These are phyloP conservation scores for Sebastes fasciatus DNA, from an alignment of 2,113 vertebrate species.

Conservation along the genomic window DNA sequence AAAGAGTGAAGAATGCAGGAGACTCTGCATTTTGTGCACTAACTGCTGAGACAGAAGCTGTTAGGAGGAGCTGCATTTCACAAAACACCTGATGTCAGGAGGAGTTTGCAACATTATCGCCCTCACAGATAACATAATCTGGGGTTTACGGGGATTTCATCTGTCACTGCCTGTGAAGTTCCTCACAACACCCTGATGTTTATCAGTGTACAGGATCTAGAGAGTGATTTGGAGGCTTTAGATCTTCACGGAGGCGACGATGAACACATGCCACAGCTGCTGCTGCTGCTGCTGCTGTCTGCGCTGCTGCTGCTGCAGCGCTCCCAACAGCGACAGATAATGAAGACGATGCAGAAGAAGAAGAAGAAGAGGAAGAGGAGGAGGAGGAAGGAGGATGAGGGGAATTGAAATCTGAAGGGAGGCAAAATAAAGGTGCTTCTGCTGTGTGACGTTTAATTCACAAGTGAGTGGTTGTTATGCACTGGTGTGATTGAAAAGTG, in stretches of 20 bases:
- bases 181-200: slow-evolving; percentile 34
- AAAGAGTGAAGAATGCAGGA: slow-evolving; percentile 43
- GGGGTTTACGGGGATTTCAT: slow-evolving; percentile 31
- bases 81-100: no score
- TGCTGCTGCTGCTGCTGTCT: slow-evolving; percentile 34
- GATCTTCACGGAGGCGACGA: slow-evolving; percentile 11
- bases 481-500: slow-evolving; percentile 59
- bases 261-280: slow-evolving; percentile 14
- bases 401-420: slow-evolving; percentile 32
- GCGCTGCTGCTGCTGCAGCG: slow-evolving; percentile 29
- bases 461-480: slow-evolving; percentile 52
- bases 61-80: background rate
- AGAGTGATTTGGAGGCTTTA: slow-evolving; percentile 23
- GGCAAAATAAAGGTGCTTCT: slow-evolving; percentile 52
- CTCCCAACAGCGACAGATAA: slow-evolving; percentile 38
- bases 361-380: slow-evolving; percentile 22
- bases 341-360: slow-evolving; percentile 38
- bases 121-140: slow-evolving; percentile 44
- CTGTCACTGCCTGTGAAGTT: slow-evolving; percentile 30
- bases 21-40: slow-evolving; percentile 34
- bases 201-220: slow-evolving; percentile 24
- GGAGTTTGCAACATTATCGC: slow-evolving; percentile 13
- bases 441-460: slow-evolving; percentile 66
- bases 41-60: slow-evolving; percentile 13
- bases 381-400: background rate